Evolutionary conservation across 2,797 vertebrate genomes (phyloP).

Genomic region (Phrynocephalus forsythii): DNA sequence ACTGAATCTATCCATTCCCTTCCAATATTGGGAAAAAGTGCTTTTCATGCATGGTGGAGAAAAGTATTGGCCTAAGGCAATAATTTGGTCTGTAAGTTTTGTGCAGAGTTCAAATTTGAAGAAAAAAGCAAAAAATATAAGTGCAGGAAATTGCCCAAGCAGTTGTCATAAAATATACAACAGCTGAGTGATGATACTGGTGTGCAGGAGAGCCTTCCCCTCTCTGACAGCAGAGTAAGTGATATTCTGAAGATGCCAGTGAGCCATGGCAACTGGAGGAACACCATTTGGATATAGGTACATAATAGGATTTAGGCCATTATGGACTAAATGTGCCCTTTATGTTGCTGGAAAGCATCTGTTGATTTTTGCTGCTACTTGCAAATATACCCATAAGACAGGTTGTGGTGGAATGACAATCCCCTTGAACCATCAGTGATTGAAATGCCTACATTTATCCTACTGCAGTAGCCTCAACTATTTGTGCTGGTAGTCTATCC

Average conservation of each 20-base stretch:
- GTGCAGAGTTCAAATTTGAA: no score
- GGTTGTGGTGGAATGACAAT: not conserved
- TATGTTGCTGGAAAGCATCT: not conserved
- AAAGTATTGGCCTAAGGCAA: no score
- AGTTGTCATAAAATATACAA: no score
- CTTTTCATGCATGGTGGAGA: no score
- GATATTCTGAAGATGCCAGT: not conserved
- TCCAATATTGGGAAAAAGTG: no score
- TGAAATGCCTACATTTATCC: not conserved
- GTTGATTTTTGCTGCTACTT: not conserved
- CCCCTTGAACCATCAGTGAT: no score
- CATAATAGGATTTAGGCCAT: not conserved
- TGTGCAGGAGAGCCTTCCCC: no score
- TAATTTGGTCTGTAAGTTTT: no score
- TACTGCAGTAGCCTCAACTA: conserved; percentile 46
- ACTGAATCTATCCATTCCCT: no score
- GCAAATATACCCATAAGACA: not conserved
- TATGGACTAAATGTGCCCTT: not conserved
- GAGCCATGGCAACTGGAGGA: not conserved
- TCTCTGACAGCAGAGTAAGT: not conserved
- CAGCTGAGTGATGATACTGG: not conserved
- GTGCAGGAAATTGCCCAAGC: no score
- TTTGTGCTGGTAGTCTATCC: conserved; percentile 54
- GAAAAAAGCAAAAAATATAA: no score
- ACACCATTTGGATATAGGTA: no score